These are phyloP conservation scores for Ivindomyrus marchei DNA, from an alignment of 2,113 vertebrate genomes.

Conservation along the genomic window DNA sequence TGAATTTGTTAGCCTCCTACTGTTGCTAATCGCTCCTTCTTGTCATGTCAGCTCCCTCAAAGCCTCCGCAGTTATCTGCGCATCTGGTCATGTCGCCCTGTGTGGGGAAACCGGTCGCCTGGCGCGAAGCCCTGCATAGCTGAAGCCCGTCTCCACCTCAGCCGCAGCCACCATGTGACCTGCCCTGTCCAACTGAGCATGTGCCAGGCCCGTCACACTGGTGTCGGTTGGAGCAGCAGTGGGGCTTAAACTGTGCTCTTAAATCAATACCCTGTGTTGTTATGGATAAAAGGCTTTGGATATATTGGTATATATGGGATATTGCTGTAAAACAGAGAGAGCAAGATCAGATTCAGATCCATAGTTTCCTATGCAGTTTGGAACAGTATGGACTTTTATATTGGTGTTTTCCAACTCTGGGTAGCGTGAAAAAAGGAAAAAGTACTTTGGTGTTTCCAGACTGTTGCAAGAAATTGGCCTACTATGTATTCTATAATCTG, in stretches of 20 bases:
- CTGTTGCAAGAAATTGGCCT: too few species aligned
- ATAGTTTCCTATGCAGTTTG: not conserved
- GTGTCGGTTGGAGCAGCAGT: not conserved
- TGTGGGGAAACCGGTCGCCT: not conserved
- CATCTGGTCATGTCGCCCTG: not conserved
- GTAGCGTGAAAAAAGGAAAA: not conserved
- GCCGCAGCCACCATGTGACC: not conserved
- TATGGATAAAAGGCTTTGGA: not conserved
- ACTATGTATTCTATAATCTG: not conserved
- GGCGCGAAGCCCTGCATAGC: not conserved
- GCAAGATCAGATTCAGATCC: not conserved
- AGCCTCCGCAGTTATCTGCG: not conserved
- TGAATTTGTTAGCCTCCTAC: not conserved
- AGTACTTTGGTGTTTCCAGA: not conserved
- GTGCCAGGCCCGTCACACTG: not conserved
- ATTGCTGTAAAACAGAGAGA: not conserved
- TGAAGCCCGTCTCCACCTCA: not conserved
- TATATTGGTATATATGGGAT: too few species aligned
- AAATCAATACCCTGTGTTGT: not conserved
- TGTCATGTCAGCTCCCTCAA: not conserved
- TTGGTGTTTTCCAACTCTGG: not conserved
- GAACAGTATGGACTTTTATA: not conserved
- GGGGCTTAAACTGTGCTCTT: not conserved
- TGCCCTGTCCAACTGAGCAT: not conserved
- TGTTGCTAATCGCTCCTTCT: not conserved